A percentile compares a stretch with the other conserved stretches of the same genome.
phyloP scores from a whole-genome alignment of 92 coral and sea anemone genomes.

The Diadumene lineata region DNA sequence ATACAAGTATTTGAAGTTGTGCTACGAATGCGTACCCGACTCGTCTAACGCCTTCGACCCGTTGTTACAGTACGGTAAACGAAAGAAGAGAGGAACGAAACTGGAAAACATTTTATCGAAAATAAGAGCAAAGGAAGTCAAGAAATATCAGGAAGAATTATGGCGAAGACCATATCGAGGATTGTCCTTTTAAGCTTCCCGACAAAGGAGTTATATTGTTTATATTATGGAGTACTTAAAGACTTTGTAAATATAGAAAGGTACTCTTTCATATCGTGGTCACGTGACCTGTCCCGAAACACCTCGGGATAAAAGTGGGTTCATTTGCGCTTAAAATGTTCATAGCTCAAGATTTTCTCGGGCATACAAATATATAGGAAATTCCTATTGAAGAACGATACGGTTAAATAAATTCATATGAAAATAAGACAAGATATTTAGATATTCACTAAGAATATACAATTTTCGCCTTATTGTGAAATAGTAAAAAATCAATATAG shows the following conservation, averaged over 20 bases:
- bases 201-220: slow-evolving; percentile 8
- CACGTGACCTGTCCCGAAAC: slow-evolving; percentile 12
- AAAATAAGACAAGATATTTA: background rate
- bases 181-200: slow-evolving; percentile 26
- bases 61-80: slow-evolving; percentile 60
- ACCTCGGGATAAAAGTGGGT: slow-evolving; percentile 21
- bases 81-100: slow-evolving; percentile 83
- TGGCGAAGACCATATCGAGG: slow-evolving; percentile 71
- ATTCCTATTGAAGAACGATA: background rate
- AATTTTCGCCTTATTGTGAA: slow-evolving; percentile 20
- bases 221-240: slow-evolving; percentile 29
- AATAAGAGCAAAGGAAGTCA: slow-evolving; percentile 64
- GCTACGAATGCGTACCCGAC: slow-evolving; percentile 96
- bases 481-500: background rate
- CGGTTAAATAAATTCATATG: background rate
- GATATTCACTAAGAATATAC: slow-evolving; percentile 10
- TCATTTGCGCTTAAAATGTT: slow-evolving; percentile 11
- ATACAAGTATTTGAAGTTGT: slow-evolving; percentile 88
- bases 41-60: slow-evolving; percentile 72
- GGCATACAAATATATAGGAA: background rate
- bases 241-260: slow-evolving; percentile 35
- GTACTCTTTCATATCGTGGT: slow-evolving; percentile 13
- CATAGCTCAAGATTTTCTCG: background rate
- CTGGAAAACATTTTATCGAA: slow-evolving; percentile 62
- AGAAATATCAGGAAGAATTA: slow-evolving; percentile 57